phyloP scores from a whole-genome alignment of 2,113 vertebrate species.

The Brachirus orientalis region DNA sequence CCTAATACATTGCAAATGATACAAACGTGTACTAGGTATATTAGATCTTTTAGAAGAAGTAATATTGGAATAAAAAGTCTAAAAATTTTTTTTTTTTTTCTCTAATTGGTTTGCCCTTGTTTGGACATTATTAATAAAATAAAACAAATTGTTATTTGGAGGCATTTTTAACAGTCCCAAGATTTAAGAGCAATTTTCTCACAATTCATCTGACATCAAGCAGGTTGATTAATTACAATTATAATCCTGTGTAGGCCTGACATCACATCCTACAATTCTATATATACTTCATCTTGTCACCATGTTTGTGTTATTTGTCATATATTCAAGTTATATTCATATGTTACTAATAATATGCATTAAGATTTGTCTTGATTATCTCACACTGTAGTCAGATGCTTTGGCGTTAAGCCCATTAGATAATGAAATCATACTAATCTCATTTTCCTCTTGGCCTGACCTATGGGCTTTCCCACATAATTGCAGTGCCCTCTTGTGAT shows the following conservation, averaged over 20 bases:
- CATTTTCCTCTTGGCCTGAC: constrained; percentile 54
- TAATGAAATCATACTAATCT: constrained; percentile 40
- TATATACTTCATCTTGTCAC: no score
- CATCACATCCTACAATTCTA: no score
- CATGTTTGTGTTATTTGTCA: not conserved
- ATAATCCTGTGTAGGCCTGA: not conserved
- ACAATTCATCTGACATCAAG: no score
- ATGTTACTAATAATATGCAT: constrained; percentile 55
- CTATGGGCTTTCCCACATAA: constrained; percentile 28
- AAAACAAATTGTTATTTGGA: no score
- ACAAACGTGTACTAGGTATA: no score
- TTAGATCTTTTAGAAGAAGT: no score
- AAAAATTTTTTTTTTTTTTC: no score
- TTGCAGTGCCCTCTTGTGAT: constrained; percentile 66
- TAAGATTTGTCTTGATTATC: not conserved
- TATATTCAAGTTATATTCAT: not conserved
- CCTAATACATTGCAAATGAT: no score
- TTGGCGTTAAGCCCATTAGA: constrained; percentile 10
- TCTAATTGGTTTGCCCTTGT: no score
- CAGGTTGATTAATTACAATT: constrained; percentile 8
- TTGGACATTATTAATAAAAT: no score
- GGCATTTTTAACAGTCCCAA: not conserved
- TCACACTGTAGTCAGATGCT: constrained; percentile 31
- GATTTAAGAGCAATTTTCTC: no score
- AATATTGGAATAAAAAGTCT: no score